Conservation (phyloP, 1,140 invertebrate species). For the Cotesia typhae region DNA sequence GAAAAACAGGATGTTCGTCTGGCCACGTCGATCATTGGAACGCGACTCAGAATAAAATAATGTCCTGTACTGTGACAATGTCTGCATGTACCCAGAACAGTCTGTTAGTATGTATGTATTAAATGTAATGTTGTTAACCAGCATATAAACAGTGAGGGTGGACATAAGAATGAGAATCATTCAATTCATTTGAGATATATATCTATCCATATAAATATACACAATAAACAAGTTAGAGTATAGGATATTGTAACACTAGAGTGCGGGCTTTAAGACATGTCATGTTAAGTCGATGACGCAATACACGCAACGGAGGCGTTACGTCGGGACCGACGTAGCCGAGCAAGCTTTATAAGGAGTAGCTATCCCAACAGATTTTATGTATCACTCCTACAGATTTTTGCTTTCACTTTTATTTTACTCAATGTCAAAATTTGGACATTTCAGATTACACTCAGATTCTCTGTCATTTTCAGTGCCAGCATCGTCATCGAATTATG, state of each 20-base stretch:
- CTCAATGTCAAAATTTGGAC: not conserved
- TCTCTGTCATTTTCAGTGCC: not conserved
- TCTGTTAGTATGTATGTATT: not conserved
- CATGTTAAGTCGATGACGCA: slow-evolving; percentile 52
- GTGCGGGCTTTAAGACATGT: slow-evolving; percentile 33
- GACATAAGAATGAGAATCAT: too few relatives aligned
- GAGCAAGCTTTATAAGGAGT: slow-evolving; percentile 56
- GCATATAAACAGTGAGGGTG: not conserved
- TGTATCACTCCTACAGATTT: slow-evolving; percentile 25
- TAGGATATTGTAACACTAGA: slow-evolving; percentile 14
- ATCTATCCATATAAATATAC: not conserved
- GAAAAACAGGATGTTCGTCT: slow-evolving; percentile 27
- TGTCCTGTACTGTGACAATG: slow-evolving; percentile 8
- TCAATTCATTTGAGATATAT: slow-evolving; percentile 4
- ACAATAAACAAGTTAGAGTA: slow-evolving; percentile 3
- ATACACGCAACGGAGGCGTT: slow-evolving; percentile 51
- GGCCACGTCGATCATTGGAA: slow-evolving; percentile 29
- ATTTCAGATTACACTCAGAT: not conserved
- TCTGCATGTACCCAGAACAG: not conserved
- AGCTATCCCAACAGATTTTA: slow-evolving; percentile 33
- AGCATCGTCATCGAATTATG: too few relatives aligned
- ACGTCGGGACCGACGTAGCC: slow-evolving; percentile 41
- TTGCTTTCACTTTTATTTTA: slow-evolving; percentile 35
- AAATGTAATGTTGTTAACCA: not conserved
- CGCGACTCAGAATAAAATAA: slow-evolving; percentile 20